phyloP scores from a whole-genome alignment of 2,113 vertebrate genomes.

The Monopterus albus region DNA sequence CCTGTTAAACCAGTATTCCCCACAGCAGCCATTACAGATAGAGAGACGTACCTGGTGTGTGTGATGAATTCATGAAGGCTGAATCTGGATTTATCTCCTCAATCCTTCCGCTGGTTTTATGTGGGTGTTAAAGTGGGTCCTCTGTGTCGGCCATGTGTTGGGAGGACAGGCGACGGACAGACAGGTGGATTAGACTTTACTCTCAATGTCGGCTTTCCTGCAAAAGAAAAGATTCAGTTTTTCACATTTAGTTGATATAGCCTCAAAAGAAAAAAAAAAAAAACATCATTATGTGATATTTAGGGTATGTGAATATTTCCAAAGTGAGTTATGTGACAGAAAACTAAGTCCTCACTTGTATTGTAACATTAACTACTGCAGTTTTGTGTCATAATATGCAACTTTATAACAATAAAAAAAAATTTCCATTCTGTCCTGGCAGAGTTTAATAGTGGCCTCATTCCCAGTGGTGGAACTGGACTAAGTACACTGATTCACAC shows the following conservation, averaged over 20 bases:
- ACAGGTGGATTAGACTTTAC: slow-evolving; percentile 6
- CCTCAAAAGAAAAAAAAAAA: no score
- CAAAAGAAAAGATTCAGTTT: slow-evolving; percentile 1
- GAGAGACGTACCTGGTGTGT: slow-evolving; percentile 49
- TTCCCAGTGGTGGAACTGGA: no score
- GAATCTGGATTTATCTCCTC: slow-evolving; percentile 2
- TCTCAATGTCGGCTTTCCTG: slow-evolving; percentile 19
- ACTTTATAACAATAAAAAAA: no score
- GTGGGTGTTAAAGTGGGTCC: slow-evolving; percentile 66
- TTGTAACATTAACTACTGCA: no score
- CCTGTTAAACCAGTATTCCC: neutral
- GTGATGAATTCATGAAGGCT: slow-evolving; percentile 68
- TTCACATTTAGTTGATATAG: neutral
- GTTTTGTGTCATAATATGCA: no score
- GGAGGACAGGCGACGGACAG: slow-evolving; percentile 7
- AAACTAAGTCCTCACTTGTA: no score
- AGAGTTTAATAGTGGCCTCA: no score
- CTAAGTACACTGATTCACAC: no score
- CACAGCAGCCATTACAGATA: neutral
- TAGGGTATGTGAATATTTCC: no score
- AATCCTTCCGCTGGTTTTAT: slow-evolving; percentile 10
- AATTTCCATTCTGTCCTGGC: no score
- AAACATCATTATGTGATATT: no score
- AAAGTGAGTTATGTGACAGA: no score
- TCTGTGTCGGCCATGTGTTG: slow-evolving; percentile 63